phyloP scores from a whole-genome alignment of 2,888 invertebrate genomes.

The Eledona agricola region DNA sequence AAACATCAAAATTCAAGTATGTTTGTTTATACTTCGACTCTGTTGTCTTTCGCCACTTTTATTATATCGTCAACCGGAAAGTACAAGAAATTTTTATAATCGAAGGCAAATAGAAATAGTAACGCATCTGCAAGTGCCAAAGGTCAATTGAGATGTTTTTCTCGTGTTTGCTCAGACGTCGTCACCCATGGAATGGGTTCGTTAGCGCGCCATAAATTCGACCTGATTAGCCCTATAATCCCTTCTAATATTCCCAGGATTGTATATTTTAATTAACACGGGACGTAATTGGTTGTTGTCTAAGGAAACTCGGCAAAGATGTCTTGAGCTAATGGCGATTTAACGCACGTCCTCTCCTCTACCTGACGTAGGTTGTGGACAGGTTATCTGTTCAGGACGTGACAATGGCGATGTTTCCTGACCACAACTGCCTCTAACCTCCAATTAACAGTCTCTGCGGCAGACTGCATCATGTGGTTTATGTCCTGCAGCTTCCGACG shows the following conservation, averaged over 20 bases:
- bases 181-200: slow-evolving; percentile 28
- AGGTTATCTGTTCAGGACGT: slow-evolving; percentile 51
- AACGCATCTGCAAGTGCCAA: slow-evolving; percentile 27
- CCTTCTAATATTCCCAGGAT: not conserved
- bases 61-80: too few relatives aligned
- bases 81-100: too few relatives aligned
- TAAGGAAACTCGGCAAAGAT: slow-evolving; percentile 9
- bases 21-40: slow-evolving; percentile 30
- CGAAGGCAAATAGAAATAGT: slow-evolving; percentile 29
- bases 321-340: slow-evolving; percentile 11
- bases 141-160: slow-evolving; percentile 33
- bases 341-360: slow-evolving; percentile 26
- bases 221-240: slow-evolving; percentile 9
- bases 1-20: slow-evolving; percentile 31
- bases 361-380: slow-evolving; percentile 32
- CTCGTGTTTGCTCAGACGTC: slow-evolving; percentile 32
- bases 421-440: slow-evolving; percentile 47
- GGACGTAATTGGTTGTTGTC: not conserved
- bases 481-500: slow-evolving; percentile 43
- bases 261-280: not conserved
- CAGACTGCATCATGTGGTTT: slow-evolving; percentile 46
- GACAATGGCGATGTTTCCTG: slow-evolving; percentile 51
- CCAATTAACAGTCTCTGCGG: slow-evolving; percentile 49
- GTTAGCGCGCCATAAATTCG: slow-evolving; percentile 25
- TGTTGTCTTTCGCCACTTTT: slow-evolving; percentile 32